Evolutionary conservation across 2,888 invertebrate genomes (phyloP).

Genomic region (Exephanes ischioxanthus): DNA sequence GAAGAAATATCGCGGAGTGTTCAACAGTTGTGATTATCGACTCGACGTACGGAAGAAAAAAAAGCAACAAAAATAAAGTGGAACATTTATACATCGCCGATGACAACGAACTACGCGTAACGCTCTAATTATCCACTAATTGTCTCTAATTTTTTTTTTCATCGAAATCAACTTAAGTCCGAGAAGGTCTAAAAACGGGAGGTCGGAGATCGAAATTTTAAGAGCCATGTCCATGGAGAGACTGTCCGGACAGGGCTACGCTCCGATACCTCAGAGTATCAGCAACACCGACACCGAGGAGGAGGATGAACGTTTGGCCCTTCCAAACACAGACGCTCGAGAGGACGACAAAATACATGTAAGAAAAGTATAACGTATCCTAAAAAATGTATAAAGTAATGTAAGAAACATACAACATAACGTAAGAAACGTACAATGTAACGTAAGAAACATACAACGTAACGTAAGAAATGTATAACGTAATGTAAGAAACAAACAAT

Average conservation of each 20-base stretch:
- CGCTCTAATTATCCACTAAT: neutral
- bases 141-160: neutral
- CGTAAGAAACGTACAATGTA: too few species aligned
- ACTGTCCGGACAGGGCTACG: slow-evolving; percentile 86
- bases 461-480: too few species aligned
- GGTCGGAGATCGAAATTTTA: slow-evolving; percentile 22
- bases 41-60: too few species aligned
- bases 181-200: neutral
- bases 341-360: slow-evolving; percentile 64
- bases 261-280: slow-evolving; percentile 91
- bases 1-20: neutral
- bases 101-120: slow-evolving; percentile 14
- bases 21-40: too few species aligned
- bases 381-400: neutral
- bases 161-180: neutral
- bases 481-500: too few species aligned
- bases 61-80: neutral
- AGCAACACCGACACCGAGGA: slow-evolving; percentile 93
- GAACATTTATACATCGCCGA: neutral
- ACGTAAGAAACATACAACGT: too few species aligned
- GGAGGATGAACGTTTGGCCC: slow-evolving; percentile 85
- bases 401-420: too few species aligned
- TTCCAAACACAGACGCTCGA: slow-evolving; percentile 39
- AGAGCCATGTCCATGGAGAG: slow-evolving; percentile 78
- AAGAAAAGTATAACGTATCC: slow-evolving; percentile 35